Evolutionary conservation across 1,140 invertebrate genomes (phyloP).

Genomic region (Camponotus floridanus): DNA sequence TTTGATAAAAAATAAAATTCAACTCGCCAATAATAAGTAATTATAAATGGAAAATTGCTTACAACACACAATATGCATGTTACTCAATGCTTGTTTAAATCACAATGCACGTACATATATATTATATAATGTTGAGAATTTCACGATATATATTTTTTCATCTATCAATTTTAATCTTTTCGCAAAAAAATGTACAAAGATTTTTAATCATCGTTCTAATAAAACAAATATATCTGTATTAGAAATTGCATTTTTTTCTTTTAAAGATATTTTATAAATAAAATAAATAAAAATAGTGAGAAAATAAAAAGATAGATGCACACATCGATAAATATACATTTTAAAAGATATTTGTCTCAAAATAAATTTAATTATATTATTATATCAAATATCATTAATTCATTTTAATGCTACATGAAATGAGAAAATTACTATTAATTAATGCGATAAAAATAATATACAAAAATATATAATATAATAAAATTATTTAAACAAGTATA

Average conservation of each 20-base stretch:
- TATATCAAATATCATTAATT: too few species aligned
- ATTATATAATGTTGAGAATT: slow-evolving; percentile 8
- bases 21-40: slow-evolving; percentile 15
- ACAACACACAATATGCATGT: background rate
- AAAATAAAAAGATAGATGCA: too few species aligned
- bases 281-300: background rate
- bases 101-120: background rate
- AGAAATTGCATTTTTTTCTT: background rate
- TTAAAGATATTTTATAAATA: background rate
- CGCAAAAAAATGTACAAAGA: background rate
- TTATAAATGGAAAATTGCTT: slow-evolving; percentile 15
- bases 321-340: too few species aligned
- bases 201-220: slow-evolving; percentile 19
- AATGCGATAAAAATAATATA: too few species aligned
- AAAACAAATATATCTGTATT: slow-evolving; percentile 3
- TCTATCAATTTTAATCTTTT: slow-evolving; percentile 33
- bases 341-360: too few species aligned
- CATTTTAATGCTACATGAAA: too few species aligned
- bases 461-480: too few species aligned
- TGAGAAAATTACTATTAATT: too few species aligned
- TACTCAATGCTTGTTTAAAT: background rate
- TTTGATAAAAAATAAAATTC: background rate
- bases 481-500: too few species aligned
- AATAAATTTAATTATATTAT: too few species aligned
- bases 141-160: slow-evolving; percentile 2